Base-by-base conservation (phyloP, 2,113 vertebrate genomes). In the Oreocharis arfaki region DNA sequence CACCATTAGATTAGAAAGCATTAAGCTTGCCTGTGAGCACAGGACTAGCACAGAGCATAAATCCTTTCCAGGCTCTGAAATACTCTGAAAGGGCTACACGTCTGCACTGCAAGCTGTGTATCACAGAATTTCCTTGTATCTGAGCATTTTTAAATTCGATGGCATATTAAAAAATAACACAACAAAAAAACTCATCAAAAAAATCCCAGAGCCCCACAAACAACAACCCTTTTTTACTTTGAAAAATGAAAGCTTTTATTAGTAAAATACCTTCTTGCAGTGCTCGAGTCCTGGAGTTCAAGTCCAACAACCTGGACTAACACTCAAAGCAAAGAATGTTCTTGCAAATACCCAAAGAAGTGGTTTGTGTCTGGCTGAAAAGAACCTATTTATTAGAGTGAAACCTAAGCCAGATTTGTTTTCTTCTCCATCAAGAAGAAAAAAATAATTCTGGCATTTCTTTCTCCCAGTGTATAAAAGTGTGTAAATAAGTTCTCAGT, bases 371-470 rank as follows among this genome's bases (percentile, higher is more conserved):
- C 63, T 86, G 30, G 7, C 26, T 89, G 55, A 95, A 96, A 94
- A 65, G 74, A 96, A 96, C 46, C 37, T 79, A 84, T 88, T 95
- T 84, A 94, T 78, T n/a, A 74, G 70, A 93, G 81, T 68, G 79
- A 91, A 96, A 95, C 46, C 11, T 74, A 42, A 95, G 52, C 55
- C 85, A 81, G 87, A 86, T 83, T 84, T 3, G 4, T 35, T 80
- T 94, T 81, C 74, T 92, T 92, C 69, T 76, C 50, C 9, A 16
- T 23, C 2, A 21, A 69, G 30, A 74, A 57, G 16, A 37, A 84
- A 88, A 95, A 80, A 65, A 8, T 37, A 90, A 96, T 84, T 68
- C 33, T 47, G 71, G 37, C n/a, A 75, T 67, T 37, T n/a, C 21
- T 93, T 89, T 79, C 56, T 84, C 46, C 30, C 44, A 65, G 39